Base-by-base conservation (phyloP, 2,113 vertebrate species). In the Microtus pennsylvanicus region DNA sequence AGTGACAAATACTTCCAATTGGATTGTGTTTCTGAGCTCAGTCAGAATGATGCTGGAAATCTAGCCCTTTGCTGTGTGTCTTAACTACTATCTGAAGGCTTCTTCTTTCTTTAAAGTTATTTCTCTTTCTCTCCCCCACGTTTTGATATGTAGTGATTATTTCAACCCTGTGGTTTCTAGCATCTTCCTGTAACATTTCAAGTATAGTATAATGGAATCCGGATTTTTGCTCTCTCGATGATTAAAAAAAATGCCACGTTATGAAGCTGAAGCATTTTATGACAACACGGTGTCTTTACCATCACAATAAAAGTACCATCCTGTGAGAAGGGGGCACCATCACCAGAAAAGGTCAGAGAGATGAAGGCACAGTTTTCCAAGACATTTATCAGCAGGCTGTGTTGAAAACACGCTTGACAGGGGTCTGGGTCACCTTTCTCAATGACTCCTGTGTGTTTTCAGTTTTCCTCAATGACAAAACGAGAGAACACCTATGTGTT, bases 231-330 rank as follows among this genome's bases (percentile, higher is more conserved):
- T 86, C n/a, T 75, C 42, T 75, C 28, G 58, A 75, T 76, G 42
- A 93, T 76, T 75, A 93, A 83, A 70, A 58, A 6, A 19, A 19
- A 67, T 0, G n/a, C 55, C 55, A 74, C 42, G 65, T 26, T 90
- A 47, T 86, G 35, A 93, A 96, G 76, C 47, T 63, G 47, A 72
- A 52, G 7, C 67, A 80, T 80, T 91, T 83, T 67, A 78, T 74
- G 81, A 82, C 4, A 63, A 26, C 17, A 81, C 38, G 87, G 12
- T 89, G 87, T 89, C 81, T 90, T 95, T 63, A 45, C 52, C 90
- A 74, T 95, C 87, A 86, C 74, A 94, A 90, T 87, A 72, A 95
- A 93, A 87, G 81, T 74, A 91, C 61, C 82, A 93, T 94, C 69
- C 86, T 85, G 21, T 42, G 81, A 70, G 87, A 93, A 83, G 50